Evolutionary conservation across 2,888 invertebrate species (phyloP).

Genomic region (Synanthedon formicaeformis): DNA sequence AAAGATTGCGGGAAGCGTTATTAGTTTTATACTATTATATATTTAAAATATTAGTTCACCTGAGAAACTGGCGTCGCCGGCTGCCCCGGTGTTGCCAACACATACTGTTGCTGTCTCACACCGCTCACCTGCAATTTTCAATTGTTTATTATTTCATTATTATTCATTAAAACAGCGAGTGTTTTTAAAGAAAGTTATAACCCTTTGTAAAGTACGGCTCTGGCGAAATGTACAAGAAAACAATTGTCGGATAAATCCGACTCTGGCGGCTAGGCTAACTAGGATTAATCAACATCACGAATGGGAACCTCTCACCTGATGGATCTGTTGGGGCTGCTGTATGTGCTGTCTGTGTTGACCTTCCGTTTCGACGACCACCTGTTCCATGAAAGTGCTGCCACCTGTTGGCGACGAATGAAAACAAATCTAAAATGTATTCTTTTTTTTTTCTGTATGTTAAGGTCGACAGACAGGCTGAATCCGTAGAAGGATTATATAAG

Average conservation of each 20-base stretch:
- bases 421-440: background rate
- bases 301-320: slow-evolving; percentile 47
- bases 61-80: slow-evolving; percentile 53
- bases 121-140: slow-evolving; percentile 36
- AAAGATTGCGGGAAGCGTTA: background rate
- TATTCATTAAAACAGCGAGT: too few species aligned
- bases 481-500: too few species aligned
- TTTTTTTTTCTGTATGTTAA: too few species aligned
- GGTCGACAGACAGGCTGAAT: too few species aligned
- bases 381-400: slow-evolving; percentile 38
- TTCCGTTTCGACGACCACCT: slow-evolving; percentile 51
- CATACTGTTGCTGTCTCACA: slow-evolving; percentile 56
- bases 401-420: background rate
- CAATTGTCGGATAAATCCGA: too few species aligned
- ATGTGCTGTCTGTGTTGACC: slow-evolving; percentile 34
- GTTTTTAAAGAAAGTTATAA: background rate
- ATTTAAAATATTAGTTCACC: slow-evolving; percentile 16
- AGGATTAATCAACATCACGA: too few species aligned
- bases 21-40: background rate
- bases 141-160: too few species aligned
- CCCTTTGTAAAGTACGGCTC: too few species aligned
- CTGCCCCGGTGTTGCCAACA: slow-evolving; percentile 47
- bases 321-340: slow-evolving; percentile 48
- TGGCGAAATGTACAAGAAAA: too few species aligned
- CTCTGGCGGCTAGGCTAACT: too few species aligned